Conservation (phyloP, 2,113 vertebrate genomes). For the Andinoacara biseriatus region DNA sequence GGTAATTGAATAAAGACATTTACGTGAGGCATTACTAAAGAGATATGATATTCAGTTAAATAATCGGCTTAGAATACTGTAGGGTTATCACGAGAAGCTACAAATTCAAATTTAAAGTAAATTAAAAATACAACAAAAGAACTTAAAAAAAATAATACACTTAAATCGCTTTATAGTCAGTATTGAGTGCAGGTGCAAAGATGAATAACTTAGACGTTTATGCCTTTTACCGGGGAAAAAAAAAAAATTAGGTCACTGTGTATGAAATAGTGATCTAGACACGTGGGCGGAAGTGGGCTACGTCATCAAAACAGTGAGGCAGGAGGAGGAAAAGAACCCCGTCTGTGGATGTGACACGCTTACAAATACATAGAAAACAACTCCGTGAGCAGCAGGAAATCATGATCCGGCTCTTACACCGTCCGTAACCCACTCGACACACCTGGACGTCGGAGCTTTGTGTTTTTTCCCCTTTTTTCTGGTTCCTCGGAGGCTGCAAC, state of each 20-base stretch:
- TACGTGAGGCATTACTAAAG: rapidly evolving
- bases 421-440: slow-evolving; percentile 17
- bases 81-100: neutral
- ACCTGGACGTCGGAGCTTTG: neutral
- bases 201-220: neutral
- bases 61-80: neutral
- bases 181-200: neutral
- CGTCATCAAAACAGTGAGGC: slow-evolving; percentile 80
- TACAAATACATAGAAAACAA: slow-evolving; percentile 69
- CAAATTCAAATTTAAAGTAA: neutral
- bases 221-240: neutral
- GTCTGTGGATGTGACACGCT: slow-evolving; percentile 74
- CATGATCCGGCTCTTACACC: slow-evolving; percentile 50
- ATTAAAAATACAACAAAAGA: rapidly evolving
- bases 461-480: neutral
- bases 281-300: slow-evolving; percentile 82
- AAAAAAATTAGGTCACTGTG: slow-evolving; percentile 48
- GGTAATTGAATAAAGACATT: neutral
- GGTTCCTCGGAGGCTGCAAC: slow-evolving; percentile 5
- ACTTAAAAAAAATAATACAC: too few relatives aligned
- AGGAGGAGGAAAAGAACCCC: slow-evolving; percentile 44
- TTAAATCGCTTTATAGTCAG: neutral
- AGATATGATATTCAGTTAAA: neutral
- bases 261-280: slow-evolving; percentile 61
- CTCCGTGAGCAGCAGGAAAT: slow-evolving; percentile 23